Evolutionary conservation across 2,797 vertebrate species (phyloP).

Genomic region (Acrossocheilus wenchowensis): DNA sequence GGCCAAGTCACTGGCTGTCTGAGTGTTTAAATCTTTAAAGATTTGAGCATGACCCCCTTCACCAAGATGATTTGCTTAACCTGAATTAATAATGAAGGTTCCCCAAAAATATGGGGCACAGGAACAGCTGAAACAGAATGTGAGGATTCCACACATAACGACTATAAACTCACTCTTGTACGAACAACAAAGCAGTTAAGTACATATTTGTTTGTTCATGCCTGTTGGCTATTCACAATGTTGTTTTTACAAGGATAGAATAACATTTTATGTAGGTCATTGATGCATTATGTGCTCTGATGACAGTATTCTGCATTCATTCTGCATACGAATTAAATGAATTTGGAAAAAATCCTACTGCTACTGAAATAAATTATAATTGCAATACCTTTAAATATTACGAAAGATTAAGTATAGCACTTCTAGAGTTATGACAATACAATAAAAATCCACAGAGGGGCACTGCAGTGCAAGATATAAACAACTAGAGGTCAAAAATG

Average conservation of each 20-base stretch:
- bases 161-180: constrained; percentile 3
- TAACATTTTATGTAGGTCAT: background rate
- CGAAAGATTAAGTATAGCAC: background rate
- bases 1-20: constrained; percentile 29
- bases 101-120: constrained; percentile 59
- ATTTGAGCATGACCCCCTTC: constrained; percentile 1
- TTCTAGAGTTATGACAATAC: background rate
- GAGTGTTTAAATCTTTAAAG: constrained; percentile 23
- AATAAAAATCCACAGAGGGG: constrained; percentile 15
- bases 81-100: constrained; percentile 67
- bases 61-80: constrained; percentile 52
- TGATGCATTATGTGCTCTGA: background rate
- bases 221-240: background rate
- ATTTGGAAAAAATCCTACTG: background rate
- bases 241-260: background rate
- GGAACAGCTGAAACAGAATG: background rate
- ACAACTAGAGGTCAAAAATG: background rate
- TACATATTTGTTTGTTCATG: background rate
- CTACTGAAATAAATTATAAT: background rate
- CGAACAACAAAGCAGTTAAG: background rate
- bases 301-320: background rate
- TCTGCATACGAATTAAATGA: background rate
- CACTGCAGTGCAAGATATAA: background rate
- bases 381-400: background rate
- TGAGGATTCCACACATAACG: background rate